Evolutionary conservation across 2,797 vertebrate species (phyloP).

Genomic region (Notolepis coatsorum): DNA sequence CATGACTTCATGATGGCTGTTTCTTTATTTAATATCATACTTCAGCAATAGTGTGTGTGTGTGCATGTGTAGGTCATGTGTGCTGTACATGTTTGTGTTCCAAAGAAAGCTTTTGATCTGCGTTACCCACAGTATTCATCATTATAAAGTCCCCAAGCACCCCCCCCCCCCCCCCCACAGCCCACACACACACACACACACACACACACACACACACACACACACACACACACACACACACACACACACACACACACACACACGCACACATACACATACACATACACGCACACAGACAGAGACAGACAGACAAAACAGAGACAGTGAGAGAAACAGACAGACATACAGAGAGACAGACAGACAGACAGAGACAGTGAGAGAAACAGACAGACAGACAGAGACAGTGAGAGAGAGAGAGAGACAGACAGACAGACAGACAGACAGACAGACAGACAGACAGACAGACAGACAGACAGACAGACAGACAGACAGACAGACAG

Average conservation of each 20-base stretch:
- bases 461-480: not conserved
- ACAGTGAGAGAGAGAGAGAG: constrained; percentile 2
- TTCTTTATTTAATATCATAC: no score
- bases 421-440: constrained; percentile 9
- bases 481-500: not conserved
- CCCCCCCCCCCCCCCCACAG: no score
- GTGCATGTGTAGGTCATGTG: not conserved
- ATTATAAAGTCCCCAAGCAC: constrained; percentile 37
- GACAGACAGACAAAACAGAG: not conserved
- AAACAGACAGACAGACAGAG: constrained; percentile 13
- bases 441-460: not conserved
- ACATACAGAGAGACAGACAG: not conserved
- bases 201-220: constrained; percentile 20
- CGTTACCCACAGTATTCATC: constrained; percentile 33
- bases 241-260: constrained; percentile 20
- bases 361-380: constrained; percentile 1
- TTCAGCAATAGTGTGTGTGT: not conserved
- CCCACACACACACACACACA: not conserved
- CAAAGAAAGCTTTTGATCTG: constrained; percentile 33
- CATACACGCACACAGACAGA: not conserved
- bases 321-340: not conserved
- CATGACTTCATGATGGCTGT: no score
- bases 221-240: not conserved
- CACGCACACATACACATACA: not conserved
- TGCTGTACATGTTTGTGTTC: constrained; percentile 8